Conservation (phyloP, 2,113 vertebrate species). For the Daboia siamensis region DNA sequence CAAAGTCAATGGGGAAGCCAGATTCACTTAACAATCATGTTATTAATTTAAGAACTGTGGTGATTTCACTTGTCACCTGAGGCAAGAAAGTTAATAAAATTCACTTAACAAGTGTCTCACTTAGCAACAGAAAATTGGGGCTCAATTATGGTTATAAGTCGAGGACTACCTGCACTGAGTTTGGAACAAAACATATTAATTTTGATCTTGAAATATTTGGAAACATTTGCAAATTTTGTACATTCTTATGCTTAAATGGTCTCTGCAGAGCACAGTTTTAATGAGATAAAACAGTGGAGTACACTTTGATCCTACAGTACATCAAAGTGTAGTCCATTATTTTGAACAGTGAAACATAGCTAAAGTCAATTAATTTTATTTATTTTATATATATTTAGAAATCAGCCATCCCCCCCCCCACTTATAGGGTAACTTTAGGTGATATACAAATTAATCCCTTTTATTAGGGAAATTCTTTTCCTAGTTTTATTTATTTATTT, state of each 20-base stretch:
- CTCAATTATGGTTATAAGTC: no score
- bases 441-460: neutral
- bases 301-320: neutral
- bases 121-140: no score
- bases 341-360: neutral
- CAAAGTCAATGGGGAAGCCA: no score
- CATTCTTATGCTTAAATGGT: neutral
- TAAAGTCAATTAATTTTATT: neutral
- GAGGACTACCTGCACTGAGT: neutral
- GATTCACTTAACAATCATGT: no score
- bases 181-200: neutral
- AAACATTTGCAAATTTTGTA: neutral
- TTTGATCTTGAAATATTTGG: neutral
- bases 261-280: neutral
- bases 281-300: neutral
- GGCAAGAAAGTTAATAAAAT: no score
- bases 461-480: neutral
- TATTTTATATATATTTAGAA: no score
- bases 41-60: no score
- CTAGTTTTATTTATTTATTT: neutral
- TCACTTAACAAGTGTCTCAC: no score
- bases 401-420: no score
- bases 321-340: no score
- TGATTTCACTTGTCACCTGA: no score
- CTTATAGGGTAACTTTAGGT: no score